phyloP scores from a whole-genome alignment of 2,113 vertebrate genomes.

The Trinectes maculatus region DNA sequence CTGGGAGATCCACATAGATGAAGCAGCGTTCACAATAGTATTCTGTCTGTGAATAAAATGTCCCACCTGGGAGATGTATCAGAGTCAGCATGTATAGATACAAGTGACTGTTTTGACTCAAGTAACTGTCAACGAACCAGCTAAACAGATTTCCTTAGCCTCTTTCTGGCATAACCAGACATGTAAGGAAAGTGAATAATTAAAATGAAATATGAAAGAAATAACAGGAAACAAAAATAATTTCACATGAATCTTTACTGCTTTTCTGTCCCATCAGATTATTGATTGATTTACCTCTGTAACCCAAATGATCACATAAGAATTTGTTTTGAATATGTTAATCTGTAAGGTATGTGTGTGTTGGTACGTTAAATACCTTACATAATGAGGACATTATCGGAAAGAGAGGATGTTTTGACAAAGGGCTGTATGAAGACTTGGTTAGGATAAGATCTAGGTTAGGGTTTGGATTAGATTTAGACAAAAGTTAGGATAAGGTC shows the following conservation, averaged over 20 bases:
- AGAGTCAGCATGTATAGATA: neutral
- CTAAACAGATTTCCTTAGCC: no score
- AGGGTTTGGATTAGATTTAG: no score
- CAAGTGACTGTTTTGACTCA: neutral
- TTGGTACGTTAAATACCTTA: no score
- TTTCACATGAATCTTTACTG: no score
- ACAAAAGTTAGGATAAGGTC: no score
- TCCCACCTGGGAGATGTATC: neutral
- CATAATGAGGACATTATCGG: neutral
- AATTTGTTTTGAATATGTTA: no score
- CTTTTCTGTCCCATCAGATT: no score
- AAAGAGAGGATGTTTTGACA: neutral
- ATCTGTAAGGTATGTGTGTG: no score
- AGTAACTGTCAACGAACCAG: neutral
- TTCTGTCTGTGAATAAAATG: no score
- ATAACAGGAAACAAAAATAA: neutral
- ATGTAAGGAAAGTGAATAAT: neutral
- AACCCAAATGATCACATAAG: neutral
- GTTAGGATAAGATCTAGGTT: no score
- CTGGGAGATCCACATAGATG: neutral
- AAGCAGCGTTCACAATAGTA: neutral
- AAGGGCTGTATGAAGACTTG: no score
- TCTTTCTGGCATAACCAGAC: neutral
- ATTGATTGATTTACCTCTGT: conserved; percentile 3
- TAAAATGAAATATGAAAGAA: neutral